phyloP scores from a whole-genome alignment of 1,140 invertebrate species.

The Dinothrombium tinctorium region DNA sequence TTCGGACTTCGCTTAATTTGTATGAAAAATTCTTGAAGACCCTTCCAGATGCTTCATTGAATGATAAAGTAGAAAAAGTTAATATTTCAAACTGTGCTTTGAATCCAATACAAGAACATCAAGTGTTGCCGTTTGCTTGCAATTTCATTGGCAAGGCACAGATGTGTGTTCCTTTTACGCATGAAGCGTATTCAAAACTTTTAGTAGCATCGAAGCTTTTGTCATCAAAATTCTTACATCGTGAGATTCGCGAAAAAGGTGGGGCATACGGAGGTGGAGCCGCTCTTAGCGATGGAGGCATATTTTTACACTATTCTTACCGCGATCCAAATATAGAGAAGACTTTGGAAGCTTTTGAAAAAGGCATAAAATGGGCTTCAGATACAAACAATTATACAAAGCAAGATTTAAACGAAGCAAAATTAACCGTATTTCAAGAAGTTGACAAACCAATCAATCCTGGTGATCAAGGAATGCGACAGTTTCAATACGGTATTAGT shows the following conservation, averaged over 20 bases:
- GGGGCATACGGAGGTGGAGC: constrained; percentile 76
- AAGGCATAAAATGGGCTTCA: constrained; percentile 41
- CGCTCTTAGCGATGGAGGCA: constrained; percentile 32
- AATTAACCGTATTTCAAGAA: constrained; percentile 59
- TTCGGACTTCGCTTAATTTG: constrained; percentile 20
- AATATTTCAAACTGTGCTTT: too few species aligned
- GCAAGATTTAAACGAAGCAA: constrained; percentile 54
- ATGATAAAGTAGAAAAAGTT: too few species aligned
- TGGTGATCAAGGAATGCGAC: constrained; percentile 39
- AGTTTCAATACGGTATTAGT: constrained; percentile 43
- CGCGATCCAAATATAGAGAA: constrained; percentile 24
- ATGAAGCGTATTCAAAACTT: constrained; percentile 49
- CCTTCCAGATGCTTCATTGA: neutral
- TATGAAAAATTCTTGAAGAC: constrained; percentile 22
- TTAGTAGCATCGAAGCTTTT: constrained; percentile 46
- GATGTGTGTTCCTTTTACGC: constrained; percentile 44
- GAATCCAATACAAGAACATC: constrained; percentile 28
- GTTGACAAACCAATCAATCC: constrained; percentile 54
- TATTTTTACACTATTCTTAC: constrained; percentile 56
- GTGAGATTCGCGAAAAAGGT: constrained; percentile 65
- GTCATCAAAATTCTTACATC: constrained; percentile 53
- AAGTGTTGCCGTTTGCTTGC: constrained; percentile 59
- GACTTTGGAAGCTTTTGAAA: constrained; percentile 35
- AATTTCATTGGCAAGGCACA: constrained; percentile 60
- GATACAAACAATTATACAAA: constrained; percentile 23